Evolutionary conservation across 2,113 vertebrate genomes (phyloP).

Genomic region (Hyaena hyaena): DNA sequence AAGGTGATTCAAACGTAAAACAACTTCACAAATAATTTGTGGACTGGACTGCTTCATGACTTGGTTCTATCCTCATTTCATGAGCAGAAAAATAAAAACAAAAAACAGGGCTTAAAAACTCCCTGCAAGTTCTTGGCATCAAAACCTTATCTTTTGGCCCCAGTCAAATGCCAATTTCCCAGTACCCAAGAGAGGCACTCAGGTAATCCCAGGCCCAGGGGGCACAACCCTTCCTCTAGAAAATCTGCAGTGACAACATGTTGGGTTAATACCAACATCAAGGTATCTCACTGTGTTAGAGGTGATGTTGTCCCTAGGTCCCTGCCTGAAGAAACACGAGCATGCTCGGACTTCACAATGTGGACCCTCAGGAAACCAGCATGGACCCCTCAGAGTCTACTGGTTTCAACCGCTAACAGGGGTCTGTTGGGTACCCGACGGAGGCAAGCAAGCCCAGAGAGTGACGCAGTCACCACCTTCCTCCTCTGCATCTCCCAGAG

Average conservation of each 20-base stretch:
- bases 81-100: background rate
- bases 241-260: background rate
- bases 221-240: background rate
- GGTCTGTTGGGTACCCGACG: no score
- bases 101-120: background rate
- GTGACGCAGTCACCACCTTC: background rate
- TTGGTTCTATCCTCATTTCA: background rate
- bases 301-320: background rate
- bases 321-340: background rate
- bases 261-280: background rate
- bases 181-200: no score
- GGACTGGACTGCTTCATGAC: accelerated
- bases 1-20: background rate
- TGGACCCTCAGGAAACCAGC: background rate
- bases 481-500: background rate
- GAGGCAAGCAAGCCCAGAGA: background rate
- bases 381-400: background rate
- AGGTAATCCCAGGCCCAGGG: accelerated
- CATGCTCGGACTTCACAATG: background rate
- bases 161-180: accelerated
- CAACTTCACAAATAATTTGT: background rate
- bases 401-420: background rate
- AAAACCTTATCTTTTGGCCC: background rate
- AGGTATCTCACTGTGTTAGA: no score
- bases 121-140: background rate